These are phyloP conservation scores for Neogobius melanostomus DNA, from an alignment of 2,113 vertebrate genomes.

Conservation along the genomic window DNA sequence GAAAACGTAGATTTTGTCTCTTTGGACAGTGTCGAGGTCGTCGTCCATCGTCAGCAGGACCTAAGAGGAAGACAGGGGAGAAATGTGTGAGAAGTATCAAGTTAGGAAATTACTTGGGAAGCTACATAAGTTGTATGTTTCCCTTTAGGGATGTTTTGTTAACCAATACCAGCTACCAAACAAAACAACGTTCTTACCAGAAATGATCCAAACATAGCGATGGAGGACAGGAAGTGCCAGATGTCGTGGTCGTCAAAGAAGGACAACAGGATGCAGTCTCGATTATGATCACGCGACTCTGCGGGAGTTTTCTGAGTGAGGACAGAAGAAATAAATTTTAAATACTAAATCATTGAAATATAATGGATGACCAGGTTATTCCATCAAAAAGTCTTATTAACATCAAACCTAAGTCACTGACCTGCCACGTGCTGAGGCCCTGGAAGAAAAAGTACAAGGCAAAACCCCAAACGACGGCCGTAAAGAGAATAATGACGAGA, in stretches of 20 bases:
- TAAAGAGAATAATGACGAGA: conserved; percentile 88
- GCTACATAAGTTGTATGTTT: no score
- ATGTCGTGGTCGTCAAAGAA: conserved; percentile 98
- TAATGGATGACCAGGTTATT: background rate
- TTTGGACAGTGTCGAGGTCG: conserved; percentile 88
- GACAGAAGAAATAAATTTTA: background rate
- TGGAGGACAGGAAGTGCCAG: conserved; percentile 98
- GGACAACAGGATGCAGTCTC: conserved; percentile 90
- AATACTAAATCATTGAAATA: background rate
- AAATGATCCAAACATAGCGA: conserved; percentile 98
- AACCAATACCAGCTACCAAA: background rate
- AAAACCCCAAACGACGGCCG: conserved; percentile 93
- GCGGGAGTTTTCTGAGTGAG: conserved; percentile 90
- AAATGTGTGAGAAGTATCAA: background rate
- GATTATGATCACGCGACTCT: conserved; percentile 95
- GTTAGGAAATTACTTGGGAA: no score
- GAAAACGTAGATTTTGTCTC: conserved; percentile 97
- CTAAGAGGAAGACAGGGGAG: conserved; percentile 55
- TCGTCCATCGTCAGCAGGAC: conserved; percentile 95
- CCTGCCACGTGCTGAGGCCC: conserved; percentile 99
- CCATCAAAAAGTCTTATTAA: background rate
- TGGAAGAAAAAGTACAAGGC: conserved; percentile 99
- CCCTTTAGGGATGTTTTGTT: no score
- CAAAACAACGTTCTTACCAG: conserved; percentile 76
- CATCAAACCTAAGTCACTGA: conserved; percentile 57